These are phyloP conservation scores for Trichonephila clavata DNA, from an alignment of 1,140 invertebrate species.

Conservation along the genomic window DNA sequence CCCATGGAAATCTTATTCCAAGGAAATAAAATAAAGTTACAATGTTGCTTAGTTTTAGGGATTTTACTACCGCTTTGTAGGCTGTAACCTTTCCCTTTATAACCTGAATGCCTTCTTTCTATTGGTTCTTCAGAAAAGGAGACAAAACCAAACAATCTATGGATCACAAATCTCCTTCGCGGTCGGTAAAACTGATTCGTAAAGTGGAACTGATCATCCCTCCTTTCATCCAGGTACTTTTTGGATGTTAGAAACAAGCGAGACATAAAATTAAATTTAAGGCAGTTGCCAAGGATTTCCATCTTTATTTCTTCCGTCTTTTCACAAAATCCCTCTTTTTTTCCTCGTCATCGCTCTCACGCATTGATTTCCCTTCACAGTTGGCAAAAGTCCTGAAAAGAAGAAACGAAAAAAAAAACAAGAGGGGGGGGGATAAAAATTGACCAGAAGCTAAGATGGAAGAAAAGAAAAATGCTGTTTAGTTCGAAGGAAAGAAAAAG, in stretches of 20 bases:
- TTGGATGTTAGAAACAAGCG: slow-evolving; percentile 38
- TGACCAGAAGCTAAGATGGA: background rate
- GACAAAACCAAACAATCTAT: slow-evolving; percentile 32
- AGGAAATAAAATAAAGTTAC: background rate
- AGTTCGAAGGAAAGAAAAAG: background rate
- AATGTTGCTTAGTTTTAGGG: background rate
- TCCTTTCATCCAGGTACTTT: background rate
- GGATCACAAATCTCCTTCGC: slow-evolving; percentile 38
- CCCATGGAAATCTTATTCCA: background rate
- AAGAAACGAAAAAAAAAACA: background rate
- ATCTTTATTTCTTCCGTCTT: background rate
- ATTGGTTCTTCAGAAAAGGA: background rate
- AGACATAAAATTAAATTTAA: slow-evolving; percentile 57
- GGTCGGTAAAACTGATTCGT: slow-evolving; percentile 37
- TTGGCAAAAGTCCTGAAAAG: slow-evolving; percentile 35
- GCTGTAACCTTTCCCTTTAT: background rate
- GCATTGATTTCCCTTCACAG: slow-evolving; percentile 49
- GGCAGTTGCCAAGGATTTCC: slow-evolving; percentile 32
- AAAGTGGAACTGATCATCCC: slow-evolving; percentile 45
- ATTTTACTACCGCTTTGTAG: background rate
- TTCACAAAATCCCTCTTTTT: background rate
- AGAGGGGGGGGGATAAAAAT: background rate
- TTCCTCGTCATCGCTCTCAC: slow-evolving; percentile 33
- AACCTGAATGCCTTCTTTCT: background rate
- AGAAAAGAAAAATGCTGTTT: background rate